These are phyloP conservation scores for Rhabdomys dilectus DNA, from an alignment of 2,113 vertebrate species.

Conservation along the genomic window DNA sequence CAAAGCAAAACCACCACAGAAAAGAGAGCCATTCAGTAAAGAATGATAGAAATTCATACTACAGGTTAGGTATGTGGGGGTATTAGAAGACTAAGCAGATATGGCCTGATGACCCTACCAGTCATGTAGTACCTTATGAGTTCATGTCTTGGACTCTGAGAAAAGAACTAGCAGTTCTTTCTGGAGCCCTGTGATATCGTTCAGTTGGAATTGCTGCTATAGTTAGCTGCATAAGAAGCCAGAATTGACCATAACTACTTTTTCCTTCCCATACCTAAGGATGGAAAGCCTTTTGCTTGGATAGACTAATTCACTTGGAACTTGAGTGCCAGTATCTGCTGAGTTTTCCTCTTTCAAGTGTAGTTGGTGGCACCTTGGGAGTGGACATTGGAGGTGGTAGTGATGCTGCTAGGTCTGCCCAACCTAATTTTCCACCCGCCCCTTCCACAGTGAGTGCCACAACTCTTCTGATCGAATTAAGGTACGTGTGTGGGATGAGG, in stretches of 20 bases:
- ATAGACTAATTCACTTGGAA: constrained; percentile 1
- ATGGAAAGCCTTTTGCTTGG: background rate
- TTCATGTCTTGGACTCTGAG: background rate
- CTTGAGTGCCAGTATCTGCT: background rate
- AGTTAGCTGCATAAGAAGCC: constrained; percentile 37
- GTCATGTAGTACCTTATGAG: background rate
- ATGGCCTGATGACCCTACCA: background rate
- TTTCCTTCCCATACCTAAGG: background rate
- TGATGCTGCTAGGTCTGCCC: background rate
- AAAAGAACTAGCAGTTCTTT: constrained; percentile 21
- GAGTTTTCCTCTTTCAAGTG: constrained; percentile 11
- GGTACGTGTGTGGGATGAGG: constrained; percentile 99
- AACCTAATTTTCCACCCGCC: background rate
- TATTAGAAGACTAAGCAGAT: constrained; percentile 1
- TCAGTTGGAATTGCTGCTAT: background rate
- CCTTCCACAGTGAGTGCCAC: constrained; percentile 95
- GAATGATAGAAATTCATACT: background rate
- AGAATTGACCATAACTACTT: background rate
- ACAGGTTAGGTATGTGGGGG: background rate
- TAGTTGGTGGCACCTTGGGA: background rate
- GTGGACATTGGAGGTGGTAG: background rate
- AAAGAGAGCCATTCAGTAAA: background rate
- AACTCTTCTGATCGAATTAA: constrained; percentile 99
- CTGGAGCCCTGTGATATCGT: background rate
- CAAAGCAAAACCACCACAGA: constrained; percentile 19